phyloP scores from a whole-genome alignment of 2,113 vertebrate genomes.

The Apteryx owenii region DNA sequence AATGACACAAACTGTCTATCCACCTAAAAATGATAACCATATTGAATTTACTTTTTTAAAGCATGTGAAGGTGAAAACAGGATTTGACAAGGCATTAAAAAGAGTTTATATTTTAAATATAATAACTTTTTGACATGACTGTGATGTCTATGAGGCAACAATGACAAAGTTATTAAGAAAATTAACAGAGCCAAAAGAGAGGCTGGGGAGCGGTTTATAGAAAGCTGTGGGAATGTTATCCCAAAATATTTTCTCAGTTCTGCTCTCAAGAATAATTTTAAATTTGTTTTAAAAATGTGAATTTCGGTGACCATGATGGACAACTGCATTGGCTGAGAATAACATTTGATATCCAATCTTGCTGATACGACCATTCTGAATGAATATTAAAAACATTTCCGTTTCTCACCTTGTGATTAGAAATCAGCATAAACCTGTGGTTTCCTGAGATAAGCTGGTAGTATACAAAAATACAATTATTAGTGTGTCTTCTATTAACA shows the following conservation, averaged over 20 bases:
- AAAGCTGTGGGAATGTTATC: neutral
- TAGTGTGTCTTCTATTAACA: neutral
- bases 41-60: conserved; percentile 31
- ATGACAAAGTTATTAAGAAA: neutral
- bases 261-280: neutral
- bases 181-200: neutral
- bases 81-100: neutral
- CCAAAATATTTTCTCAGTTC: neutral
- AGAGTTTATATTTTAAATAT: neutral
- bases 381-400: conserved; percentile 40
- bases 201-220: neutral
- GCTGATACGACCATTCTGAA: conserved; percentile 19
- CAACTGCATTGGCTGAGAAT: neutral
- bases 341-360: conserved; percentile 22
- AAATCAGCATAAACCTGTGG: neutral
- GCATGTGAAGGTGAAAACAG: neutral
- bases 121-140: neutral
- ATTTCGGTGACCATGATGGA: neutral
- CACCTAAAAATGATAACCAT: neutral
- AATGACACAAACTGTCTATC: neutral
- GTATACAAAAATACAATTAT: conserved; percentile 3
- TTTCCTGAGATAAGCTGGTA: conserved; percentile 18
- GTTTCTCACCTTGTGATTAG: conserved; percentile 13
- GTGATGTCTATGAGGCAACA: neutral
- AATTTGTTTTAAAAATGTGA: neutral